Conservation (phyloP, 2,797 vertebrate species). For the Emydoidea blandingii region DNA sequence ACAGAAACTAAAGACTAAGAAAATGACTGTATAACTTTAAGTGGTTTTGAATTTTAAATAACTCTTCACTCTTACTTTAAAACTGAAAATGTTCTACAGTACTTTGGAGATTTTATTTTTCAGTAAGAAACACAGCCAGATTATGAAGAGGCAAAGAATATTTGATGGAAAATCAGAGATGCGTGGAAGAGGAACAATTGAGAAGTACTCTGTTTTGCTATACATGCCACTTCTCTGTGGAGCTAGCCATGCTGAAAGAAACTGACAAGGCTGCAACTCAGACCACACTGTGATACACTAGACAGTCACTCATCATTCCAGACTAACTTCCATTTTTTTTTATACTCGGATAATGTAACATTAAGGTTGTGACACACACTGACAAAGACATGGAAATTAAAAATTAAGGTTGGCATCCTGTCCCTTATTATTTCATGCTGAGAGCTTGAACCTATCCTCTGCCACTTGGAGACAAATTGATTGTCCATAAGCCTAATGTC, state of each 20-base stretch:
- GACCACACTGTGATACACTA: not conserved
- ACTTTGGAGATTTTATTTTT: conserved; percentile 6
- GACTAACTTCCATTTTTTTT: conserved; percentile 28
- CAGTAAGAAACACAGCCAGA: not conserved
- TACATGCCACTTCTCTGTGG: not conserved
- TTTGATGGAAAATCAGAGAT: conserved; percentile 1
- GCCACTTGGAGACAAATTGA: not conserved
- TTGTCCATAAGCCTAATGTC: not conserved
- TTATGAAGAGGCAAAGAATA: not conserved
- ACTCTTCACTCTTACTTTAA: conserved; percentile 26
- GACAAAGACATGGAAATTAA: not conserved
- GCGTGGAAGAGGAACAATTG: not conserved
- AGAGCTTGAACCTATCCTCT: not conserved
- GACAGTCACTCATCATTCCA: not conserved
- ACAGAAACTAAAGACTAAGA: conserved; percentile 21
- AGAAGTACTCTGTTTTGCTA: not conserved
- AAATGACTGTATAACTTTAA: not conserved
- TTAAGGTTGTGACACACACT: not conserved
- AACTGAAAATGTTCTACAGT: conserved; percentile 16
- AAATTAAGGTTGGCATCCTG: not conserved
- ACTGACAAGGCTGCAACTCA: conserved; percentile 10
- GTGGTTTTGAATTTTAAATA: conserved; percentile 40
- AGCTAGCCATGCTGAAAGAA: not conserved
- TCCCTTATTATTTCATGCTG: not conserved
- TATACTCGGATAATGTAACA: not conserved